Conservation (phyloP, 2,888 invertebrate species). For the Lasius platythorax region DNA sequence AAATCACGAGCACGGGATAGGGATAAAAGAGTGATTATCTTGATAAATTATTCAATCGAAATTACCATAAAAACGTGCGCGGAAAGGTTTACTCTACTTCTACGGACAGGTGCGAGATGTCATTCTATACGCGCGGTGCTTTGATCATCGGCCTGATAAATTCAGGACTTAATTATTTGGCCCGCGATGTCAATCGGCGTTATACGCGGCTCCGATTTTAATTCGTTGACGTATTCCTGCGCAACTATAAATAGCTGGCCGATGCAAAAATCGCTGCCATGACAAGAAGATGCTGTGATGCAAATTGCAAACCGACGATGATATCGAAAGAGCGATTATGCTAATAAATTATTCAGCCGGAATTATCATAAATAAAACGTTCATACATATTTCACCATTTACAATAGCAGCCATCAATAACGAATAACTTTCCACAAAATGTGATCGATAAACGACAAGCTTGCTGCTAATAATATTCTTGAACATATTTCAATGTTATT, state of each 20-base stretch:
- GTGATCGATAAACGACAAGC: neutral
- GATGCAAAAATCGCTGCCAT: neutral
- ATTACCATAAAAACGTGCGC: conserved; percentile 51
- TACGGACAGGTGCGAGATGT: conserved; percentile 40
- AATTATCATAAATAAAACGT: conserved; percentile 40
- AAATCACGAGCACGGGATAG: conserved; percentile 26
- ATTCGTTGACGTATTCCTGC: conserved; percentile 22
- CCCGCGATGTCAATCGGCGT: neutral
- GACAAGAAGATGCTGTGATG: conserved; percentile 34
- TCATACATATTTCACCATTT: conserved; percentile 46
- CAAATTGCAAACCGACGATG: conserved; percentile 44
- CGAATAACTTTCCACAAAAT: conserved; percentile 16
- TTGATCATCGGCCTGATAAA: conserved; percentile 23
- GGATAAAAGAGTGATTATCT: conserved; percentile 58
- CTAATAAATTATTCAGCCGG: conserved; percentile 46
- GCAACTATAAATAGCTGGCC: conserved; percentile 30
- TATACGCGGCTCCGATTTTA: conserved; percentile 28
- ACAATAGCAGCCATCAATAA: neutral
- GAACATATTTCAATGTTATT: neutral
- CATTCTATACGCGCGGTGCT: neutral
- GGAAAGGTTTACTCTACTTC: conserved; percentile 32
- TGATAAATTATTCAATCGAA: conserved; percentile 58
- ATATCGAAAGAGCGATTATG: conserved; percentile 39
- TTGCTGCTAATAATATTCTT: conserved; percentile 4
- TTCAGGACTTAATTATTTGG: conserved; percentile 35